Conservation (phyloP, 2,888 invertebrate species). For the Ennomos quercinarius region DNA sequence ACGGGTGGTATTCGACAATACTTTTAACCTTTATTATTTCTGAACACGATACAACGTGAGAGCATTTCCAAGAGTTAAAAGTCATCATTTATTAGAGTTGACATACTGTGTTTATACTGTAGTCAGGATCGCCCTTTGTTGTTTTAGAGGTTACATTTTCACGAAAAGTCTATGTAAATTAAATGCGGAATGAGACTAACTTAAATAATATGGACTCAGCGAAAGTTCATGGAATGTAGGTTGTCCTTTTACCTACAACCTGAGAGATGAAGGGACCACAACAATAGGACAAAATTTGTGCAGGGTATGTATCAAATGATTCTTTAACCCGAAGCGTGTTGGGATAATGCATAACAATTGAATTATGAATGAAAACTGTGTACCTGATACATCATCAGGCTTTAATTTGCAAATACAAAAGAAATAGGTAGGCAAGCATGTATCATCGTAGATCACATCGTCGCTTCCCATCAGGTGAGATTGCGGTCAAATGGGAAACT, state of each 20-base stretch:
- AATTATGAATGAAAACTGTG: too few relatives aligned
- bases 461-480: too few relatives aligned
- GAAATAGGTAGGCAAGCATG: too few relatives aligned
- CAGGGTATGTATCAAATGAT: too few relatives aligned
- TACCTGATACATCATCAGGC: too few relatives aligned
- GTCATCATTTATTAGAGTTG: background rate
- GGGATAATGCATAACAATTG: too few relatives aligned
- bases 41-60: too few relatives aligned
- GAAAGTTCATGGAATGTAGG: slow-evolving; percentile 20
- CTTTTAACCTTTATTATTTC: background rate
- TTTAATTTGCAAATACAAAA: too few relatives aligned
- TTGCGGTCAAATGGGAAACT: too few relatives aligned
- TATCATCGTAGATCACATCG: too few relatives aligned
- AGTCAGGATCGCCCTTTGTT: slow-evolving; percentile 25
- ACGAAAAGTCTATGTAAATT: slow-evolving; percentile 28
- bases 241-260: background rate
- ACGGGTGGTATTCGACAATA: background rate
- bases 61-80: background rate
- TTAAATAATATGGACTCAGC: slow-evolving; percentile 25
- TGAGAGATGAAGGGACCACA: background rate
- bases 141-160: slow-evolving; percentile 22
- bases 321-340: too few relatives aligned
- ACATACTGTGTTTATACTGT: slow-evolving; percentile 9
- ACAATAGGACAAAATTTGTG: too few relatives aligned
- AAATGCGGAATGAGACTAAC: slow-evolving; percentile 23